phyloP scores from a whole-genome alignment of 64 coral and sea anemone species.

The Acropora tenuis region DNA sequence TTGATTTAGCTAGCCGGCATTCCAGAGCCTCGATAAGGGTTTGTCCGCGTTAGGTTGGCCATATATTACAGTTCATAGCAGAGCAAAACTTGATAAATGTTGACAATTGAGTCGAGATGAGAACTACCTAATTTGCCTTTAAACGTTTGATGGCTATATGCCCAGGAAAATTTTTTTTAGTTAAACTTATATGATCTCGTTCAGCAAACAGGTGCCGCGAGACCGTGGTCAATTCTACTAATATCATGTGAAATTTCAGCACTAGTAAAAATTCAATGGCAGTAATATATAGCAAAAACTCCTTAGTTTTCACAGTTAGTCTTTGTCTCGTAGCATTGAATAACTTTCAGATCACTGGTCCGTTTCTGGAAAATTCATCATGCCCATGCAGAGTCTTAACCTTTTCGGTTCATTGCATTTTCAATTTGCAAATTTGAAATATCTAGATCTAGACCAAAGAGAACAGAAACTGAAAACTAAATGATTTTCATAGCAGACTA shows the following conservation, averaged over 20 bases:
- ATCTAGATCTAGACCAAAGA: neutral
- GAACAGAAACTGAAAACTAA: constrained; percentile 5
- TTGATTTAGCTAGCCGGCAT: neutral
- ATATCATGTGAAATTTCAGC: constrained; percentile 9
- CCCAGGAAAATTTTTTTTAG: neutral
- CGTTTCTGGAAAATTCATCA: constrained; percentile 9
- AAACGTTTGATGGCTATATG: constrained; percentile 13
- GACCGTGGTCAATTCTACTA: neutral
- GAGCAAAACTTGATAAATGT: constrained; percentile 4
- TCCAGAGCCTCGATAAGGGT: constrained; percentile 4
- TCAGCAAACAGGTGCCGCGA: neutral
- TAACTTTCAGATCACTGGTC: neutral
- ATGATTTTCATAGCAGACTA: neutral
- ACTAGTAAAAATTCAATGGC: neutral
- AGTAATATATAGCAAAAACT: neutral
- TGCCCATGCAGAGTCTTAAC: neutral
- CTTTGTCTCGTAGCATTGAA: neutral
- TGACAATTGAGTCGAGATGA: constrained; percentile 9
- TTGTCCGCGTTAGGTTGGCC: constrained; percentile 11
- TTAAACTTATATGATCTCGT: constrained; percentile 11
- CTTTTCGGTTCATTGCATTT: constrained; percentile 2
- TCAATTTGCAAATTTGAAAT: neutral
- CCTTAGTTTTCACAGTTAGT: constrained; percentile 11
- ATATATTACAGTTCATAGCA: neutral
- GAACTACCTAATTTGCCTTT: constrained; percentile 9